Conservation (phyloP, 2,888 invertebrate species). For the Anticlea derivata region DNA sequence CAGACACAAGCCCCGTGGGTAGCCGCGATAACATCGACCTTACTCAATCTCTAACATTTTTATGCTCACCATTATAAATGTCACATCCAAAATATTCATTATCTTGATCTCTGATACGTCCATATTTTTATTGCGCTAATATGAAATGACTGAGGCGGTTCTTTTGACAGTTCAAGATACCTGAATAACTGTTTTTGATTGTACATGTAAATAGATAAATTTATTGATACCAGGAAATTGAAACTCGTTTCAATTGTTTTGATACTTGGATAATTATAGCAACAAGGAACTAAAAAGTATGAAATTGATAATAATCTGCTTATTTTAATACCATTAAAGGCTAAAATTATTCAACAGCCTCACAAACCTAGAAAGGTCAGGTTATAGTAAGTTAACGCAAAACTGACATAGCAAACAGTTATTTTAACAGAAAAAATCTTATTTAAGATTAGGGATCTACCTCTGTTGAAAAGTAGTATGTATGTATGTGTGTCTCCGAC, state of each 20-base stretch:
- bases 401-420: conserved; percentile 39
- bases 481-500: conserved; percentile 42
- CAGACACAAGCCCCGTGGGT: conserved; percentile 33
- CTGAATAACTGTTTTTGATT: not conserved
- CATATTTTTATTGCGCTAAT: conserved; percentile 29
- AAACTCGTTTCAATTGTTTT: conserved; percentile 6
- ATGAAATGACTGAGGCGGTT: conserved; percentile 16
- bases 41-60: conserved; percentile 35
- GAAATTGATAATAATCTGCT: not conserved
- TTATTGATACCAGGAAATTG: conserved; percentile 15
- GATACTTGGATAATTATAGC: not conserved
- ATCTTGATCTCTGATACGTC: conserved; percentile 30
- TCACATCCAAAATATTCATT: conserved; percentile 16
- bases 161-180: conserved; percentile 17
- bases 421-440: conserved; percentile 46
- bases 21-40: conserved; percentile 36
- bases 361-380: no score
- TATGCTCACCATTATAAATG: conserved; percentile 20
- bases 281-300: conserved; percentile 1
- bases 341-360: no score
- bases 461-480: conserved; percentile 44
- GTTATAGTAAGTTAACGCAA: no score
- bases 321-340: not conserved
- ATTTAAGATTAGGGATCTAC: conserved; percentile 42
- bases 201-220: conserved; percentile 9